These are phyloP conservation scores for Lissonota sp. DNA, from an alignment of 2,888 invertebrate species.

Conservation along the genomic window DNA sequence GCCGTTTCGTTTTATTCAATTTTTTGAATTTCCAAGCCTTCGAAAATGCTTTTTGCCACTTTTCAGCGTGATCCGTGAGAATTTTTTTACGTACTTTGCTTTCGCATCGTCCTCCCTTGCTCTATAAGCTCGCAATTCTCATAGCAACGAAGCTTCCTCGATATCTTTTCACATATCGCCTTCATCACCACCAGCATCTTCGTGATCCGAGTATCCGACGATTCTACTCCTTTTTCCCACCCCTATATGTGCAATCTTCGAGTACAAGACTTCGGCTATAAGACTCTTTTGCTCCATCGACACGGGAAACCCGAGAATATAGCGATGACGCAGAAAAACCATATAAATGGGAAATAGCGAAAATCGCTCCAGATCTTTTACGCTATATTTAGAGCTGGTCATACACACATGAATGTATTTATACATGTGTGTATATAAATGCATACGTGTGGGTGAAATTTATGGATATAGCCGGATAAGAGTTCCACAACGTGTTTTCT, in stretches of 20 bases:
- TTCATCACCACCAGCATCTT: slow-evolving; percentile 3
- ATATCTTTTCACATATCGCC: slow-evolving; percentile 29
- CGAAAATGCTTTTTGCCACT: no score
- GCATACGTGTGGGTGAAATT: slow-evolving; percentile 3
- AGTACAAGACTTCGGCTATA: slow-evolving; percentile 48
- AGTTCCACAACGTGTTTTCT: slow-evolving; percentile 6
- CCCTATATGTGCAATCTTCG: not conserved
- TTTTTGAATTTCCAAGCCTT: no score
- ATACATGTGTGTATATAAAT: not conserved
- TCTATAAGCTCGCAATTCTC: not conserved
- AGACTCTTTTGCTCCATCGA: slow-evolving; percentile 54
- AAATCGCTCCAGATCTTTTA: slow-evolving; percentile 55
- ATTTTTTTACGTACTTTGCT: no score
- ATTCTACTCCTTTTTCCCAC: slow-evolving; percentile 10
- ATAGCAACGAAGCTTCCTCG: slow-evolving; percentile 7
- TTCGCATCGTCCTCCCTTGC: not conserved
- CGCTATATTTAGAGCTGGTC: slow-evolving; percentile 43
- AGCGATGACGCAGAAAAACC: slow-evolving; percentile 3
- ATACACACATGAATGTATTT: not conserved
- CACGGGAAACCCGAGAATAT: slow-evolving; percentile 26
- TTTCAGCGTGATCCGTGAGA: no score
- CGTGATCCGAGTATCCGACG: slow-evolving; percentile 19
- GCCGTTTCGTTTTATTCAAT: no score
- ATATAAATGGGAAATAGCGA: slow-evolving; percentile 64
- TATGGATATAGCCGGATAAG: not conserved